Evolutionary conservation across 2,888 invertebrate species (phyloP).

Genomic region (Agonopterix arenella): DNA sequence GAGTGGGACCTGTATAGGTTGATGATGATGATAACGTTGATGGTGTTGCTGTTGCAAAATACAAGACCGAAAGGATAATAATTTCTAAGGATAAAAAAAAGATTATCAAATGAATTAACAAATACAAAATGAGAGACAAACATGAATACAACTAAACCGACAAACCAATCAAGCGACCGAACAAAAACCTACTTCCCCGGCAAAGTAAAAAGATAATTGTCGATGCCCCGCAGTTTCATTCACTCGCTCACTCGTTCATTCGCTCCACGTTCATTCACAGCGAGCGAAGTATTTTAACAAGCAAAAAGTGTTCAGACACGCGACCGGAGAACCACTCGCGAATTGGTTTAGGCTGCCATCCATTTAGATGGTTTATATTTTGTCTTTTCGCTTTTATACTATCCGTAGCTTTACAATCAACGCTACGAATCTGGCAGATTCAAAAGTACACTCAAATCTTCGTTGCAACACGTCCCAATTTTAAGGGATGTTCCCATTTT

Average conservation of each 20-base stretch:
- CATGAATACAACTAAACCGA: background rate
- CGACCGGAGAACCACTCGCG: background rate
- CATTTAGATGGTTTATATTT: background rate
- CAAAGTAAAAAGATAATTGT: conserved; percentile 2
- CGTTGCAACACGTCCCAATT: too few relatives aligned
- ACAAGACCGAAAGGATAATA: too few relatives aligned
- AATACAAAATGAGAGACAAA: background rate
- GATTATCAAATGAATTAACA: too few relatives aligned
- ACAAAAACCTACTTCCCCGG: background rate
- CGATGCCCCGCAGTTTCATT: conserved; percentile 6
- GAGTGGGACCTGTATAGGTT: too few relatives aligned
- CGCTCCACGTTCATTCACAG: conserved; percentile 12
- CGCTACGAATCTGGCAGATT: too few relatives aligned
- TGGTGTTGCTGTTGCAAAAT: too few relatives aligned
- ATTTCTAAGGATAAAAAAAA: too few relatives aligned
- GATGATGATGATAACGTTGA: too few relatives aligned
- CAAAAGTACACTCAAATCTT: too few relatives aligned
- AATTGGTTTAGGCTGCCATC: conserved; percentile 1
- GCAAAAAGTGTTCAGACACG: conserved; percentile 13
- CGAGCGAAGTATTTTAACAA: conserved; percentile 15
- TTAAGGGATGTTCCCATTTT: too few relatives aligned
- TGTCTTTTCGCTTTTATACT: background rate
- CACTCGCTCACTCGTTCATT: conserved; percentile 13
- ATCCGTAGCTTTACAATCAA: too few relatives aligned
- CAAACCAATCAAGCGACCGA: background rate